Evolutionary conservation across 2,888 invertebrate genomes (phyloP).

Genomic region (Sinodicranocentrus sp.): DNA sequence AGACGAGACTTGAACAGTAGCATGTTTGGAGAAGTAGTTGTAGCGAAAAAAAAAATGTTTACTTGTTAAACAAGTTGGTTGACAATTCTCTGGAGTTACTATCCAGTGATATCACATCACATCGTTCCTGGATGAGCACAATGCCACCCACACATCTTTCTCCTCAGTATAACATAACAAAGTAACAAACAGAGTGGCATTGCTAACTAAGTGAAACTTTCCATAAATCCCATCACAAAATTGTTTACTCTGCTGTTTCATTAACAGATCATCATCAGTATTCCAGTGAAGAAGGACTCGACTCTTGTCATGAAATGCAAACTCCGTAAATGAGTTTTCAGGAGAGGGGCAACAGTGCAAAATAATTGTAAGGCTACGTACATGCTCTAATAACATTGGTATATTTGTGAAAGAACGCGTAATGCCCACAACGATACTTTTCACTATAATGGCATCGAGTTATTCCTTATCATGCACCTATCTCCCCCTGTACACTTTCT

Average conservation of each 20-base stretch:
- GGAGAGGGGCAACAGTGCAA: not conserved
- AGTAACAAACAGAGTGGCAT: not conserved
- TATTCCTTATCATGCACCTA: constrained; percentile 22
- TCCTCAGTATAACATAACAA: not conserved
- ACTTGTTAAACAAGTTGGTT: constrained; percentile 8
- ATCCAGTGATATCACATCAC: not conserved
- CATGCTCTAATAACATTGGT: no score
- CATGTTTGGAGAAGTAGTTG: not conserved
- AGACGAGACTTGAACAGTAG: no score
- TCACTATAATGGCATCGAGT: not conserved
- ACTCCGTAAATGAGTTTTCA: not conserved
- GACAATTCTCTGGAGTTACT: not conserved
- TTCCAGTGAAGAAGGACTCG: no score
- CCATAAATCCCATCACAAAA: not conserved
- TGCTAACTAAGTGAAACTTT: constrained; percentile 4
- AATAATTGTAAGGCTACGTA: no score
- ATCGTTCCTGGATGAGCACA: not conserved
- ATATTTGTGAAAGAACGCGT: not conserved
- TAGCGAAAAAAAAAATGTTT: constrained; percentile 6
- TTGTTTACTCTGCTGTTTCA: no score
- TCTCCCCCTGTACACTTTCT: not conserved
- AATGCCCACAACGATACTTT: not conserved
- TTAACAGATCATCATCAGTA: no score
- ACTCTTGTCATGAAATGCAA: not conserved
- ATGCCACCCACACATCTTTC: constrained; percentile 12